These are phyloP conservation scores for Trichonephila clavipes DNA, from an alignment of 1,140 invertebrate genomes.

Conservation along the genomic window DNA sequence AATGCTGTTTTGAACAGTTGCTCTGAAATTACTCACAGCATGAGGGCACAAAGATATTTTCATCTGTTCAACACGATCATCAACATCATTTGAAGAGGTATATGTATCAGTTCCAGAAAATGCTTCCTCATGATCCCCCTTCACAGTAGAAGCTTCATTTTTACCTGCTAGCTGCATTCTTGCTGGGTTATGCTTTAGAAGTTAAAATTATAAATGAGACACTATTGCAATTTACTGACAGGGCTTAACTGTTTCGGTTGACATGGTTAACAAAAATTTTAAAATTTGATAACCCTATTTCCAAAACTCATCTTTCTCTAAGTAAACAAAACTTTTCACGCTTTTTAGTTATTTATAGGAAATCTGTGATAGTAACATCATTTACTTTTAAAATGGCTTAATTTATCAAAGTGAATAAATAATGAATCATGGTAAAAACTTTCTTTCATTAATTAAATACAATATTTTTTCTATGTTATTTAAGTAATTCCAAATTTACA, in stretches of 20 bases:
- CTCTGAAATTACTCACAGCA: conserved; percentile 67
- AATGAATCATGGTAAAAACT: too few species aligned
- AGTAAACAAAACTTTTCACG: too few species aligned
- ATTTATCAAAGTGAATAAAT: too few species aligned
- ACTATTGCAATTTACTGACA: background rate
- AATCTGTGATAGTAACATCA: too few species aligned
- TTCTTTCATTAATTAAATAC: too few species aligned
- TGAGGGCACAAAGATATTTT: conserved; percentile 75
- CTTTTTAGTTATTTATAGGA: background rate
- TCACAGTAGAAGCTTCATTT: conserved; percentile 58
- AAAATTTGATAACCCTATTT: background rate
- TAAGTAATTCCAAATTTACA: too few species aligned
- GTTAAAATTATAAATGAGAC: conserved; percentile 48
- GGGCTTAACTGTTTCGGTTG: background rate
- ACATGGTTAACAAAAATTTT: background rate
- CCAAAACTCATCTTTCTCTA: too few species aligned
- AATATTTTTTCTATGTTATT: too few species aligned
- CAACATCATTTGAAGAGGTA: conserved; percentile 55
- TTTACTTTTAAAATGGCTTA: too few species aligned
- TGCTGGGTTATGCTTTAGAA: conserved; percentile 73
- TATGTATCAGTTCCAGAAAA: conserved; percentile 68
- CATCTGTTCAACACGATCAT: conserved; percentile 74
- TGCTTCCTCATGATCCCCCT: conserved; percentile 65
- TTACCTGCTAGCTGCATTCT: conserved; percentile 72
- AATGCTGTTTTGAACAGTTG: conserved; percentile 13